Conservation (phyloP, 1,140 invertebrate species). For the Zaprionus ornatus region DNA sequence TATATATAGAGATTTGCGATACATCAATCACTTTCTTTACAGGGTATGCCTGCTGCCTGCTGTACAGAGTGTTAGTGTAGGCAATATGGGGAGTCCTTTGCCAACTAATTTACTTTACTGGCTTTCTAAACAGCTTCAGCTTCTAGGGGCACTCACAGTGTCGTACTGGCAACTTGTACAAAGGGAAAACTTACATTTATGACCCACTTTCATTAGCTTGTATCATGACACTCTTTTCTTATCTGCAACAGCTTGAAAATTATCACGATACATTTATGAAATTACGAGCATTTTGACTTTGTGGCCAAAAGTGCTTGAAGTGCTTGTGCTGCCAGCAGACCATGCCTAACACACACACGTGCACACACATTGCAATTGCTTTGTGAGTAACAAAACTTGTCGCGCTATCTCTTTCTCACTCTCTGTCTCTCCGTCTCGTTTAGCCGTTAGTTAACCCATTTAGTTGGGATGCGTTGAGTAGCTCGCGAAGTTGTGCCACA, state of each 20-base stretch:
- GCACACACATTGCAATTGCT: not conserved
- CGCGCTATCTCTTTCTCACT: not conserved
- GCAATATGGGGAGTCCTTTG: not conserved
- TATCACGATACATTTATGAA: conserved; percentile 17
- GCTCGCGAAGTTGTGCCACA: conserved; percentile 16
- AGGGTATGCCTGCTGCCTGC: no score
- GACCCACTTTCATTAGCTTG: conserved; percentile 13
- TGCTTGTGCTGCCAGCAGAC: conserved; percentile 35
- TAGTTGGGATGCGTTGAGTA: not conserved
- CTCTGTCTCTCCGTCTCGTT: not conserved
- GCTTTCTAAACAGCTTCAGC: not conserved
- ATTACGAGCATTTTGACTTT: conserved; percentile 18
- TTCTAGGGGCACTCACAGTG: not conserved
- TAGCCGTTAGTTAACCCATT: conserved; percentile 1
- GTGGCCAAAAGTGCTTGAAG: not conserved
- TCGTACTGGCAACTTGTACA: not conserved
- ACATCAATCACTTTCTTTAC: no score
- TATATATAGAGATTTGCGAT: no score
- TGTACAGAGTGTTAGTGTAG: no score
- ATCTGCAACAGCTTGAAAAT: conserved; percentile 7
- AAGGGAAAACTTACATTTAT: not conserved
- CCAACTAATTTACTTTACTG: not conserved
- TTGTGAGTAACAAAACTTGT: conserved; percentile 24
- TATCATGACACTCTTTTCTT: not conserved
- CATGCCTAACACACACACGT: conserved; percentile 34